Percentiles rank a stretch among this genome's conserved stretches.
These are phyloP conservation scores for Eublepharis macularius DNA, from an alignment of 2,113 vertebrate genomes.

Conservation along the genomic window DNA sequence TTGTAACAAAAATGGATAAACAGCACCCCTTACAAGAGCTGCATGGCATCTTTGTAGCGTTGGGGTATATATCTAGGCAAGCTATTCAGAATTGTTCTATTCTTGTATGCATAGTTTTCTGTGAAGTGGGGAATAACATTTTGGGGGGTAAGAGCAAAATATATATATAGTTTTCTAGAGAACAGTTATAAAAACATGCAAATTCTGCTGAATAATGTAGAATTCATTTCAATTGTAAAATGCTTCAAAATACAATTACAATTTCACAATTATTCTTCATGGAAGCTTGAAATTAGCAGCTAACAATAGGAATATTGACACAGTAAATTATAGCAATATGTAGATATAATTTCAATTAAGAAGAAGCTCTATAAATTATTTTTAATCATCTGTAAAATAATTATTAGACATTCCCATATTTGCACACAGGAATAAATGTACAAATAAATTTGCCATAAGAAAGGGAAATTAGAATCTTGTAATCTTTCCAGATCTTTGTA, in stretches of 20 bases:
- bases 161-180: neutral
- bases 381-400: conserved; percentile 5
- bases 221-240: conserved; percentile 38
- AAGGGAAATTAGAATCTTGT: neutral
- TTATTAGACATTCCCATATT: neutral
- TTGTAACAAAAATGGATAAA: neutral
- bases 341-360: conserved; percentile 26
- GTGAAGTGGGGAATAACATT: neutral
- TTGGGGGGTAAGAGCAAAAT: neutral
- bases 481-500: neutral
- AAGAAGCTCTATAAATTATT: neutral
- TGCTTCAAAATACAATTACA: neutral
- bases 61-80: neutral
- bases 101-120: neutral
- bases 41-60: neutral
- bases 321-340: conserved; percentile 6
- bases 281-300: conserved; percentile 28
- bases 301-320: conserved; percentile 21
- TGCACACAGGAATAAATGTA: neutral
- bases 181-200: neutral
- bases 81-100: too few relatives aligned
- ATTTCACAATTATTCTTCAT: conserved; percentile 20
- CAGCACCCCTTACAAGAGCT: neutral
- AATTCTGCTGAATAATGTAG: neutral
- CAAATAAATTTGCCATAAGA: neutral